phyloP scores from a whole-genome alignment of 2,797 vertebrate species.

The Toxotes lorentzi region DNA sequence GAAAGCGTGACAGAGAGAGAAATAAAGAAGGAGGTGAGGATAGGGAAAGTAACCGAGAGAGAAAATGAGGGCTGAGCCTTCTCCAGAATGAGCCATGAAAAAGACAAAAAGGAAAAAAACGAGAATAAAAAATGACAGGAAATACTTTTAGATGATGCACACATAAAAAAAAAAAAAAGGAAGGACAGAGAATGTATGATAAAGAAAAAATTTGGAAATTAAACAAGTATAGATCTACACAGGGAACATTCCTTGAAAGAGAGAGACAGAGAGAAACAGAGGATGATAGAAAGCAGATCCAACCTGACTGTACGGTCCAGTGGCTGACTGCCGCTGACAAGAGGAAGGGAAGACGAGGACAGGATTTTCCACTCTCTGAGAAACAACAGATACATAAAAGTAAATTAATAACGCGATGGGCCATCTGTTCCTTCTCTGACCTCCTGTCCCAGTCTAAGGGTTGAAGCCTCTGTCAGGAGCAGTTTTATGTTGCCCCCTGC shows the following conservation, averaged over 20 bases:
- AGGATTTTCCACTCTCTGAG: slow-evolving; percentile 58
- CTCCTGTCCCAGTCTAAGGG: slow-evolving; percentile 12
- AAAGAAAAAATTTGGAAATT: not conserved
- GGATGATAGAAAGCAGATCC: slow-evolving; percentile 48
- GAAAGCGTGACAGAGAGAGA: not conserved
- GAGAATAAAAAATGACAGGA: slow-evolving; percentile 19
- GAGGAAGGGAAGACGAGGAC: slow-evolving; percentile 42
- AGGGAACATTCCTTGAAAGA: slow-evolving; percentile 1
- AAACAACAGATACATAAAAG: slow-evolving; percentile 61
- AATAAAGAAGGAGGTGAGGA: not conserved
- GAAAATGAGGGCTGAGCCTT: slow-evolving; percentile 1
- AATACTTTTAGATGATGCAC: not conserved
- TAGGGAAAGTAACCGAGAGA: not conserved
- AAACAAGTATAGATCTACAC: not conserved
- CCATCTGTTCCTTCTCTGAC: slow-evolving; percentile 48
- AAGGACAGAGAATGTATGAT: not conserved
- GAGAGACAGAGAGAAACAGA: slow-evolving; percentile 14
- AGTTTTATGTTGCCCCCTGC: slow-evolving; percentile 49
- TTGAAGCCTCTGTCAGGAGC: slow-evolving; percentile 24
- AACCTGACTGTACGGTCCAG: slow-evolving; percentile 6
- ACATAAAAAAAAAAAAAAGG: not conserved
- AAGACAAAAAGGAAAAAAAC: slow-evolving; percentile 9
- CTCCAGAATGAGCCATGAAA: slow-evolving; percentile 10
- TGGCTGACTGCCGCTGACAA: slow-evolving; percentile 56
- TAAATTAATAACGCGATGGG: slow-evolving; percentile 49